Base-by-base conservation (phyloP, 2,888 invertebrate genomes). In the Theretra japonica region DNA sequence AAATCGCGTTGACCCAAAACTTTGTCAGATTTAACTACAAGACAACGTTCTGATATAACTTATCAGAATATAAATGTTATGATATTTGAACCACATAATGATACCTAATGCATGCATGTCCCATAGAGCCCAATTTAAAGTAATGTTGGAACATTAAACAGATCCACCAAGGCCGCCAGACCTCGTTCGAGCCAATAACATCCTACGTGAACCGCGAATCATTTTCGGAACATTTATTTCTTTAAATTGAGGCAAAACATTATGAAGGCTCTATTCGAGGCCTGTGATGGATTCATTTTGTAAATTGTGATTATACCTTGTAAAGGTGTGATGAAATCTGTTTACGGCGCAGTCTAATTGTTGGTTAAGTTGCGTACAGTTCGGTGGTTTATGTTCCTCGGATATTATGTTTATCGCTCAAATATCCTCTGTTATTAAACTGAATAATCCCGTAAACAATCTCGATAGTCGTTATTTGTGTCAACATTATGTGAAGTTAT, bases 331-430 rank as follows among this genome's bases (percentile, higher is more conserved):
- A 65, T 65, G 62, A 33, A 65, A 65, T 65, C 21, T 23, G 19
- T 41, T 33, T n/a, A 60, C 33, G 33, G 8, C 21, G 11, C 33
- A 41, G 28, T 60, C 15, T 15, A 41, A 65, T 41, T 65, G 41
- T 41, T 33, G 21, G 41, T 65, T 41, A 21, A 33, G 41, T 65
- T 65, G 41, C 11, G 41, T 30, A 28, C 58, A n/a, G 41, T 65
- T 53, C 53, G 53, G 53, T n/a, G 53, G 53, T 53, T 65, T 65
- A 41, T 65, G 41, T 41, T 41, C 21, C 33, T 65, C 62, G 21
- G 41, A 6, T 5, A 21, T 21, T 7, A 28, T n/a, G 30, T 33
- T 59, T 5, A 59, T 23, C 25, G 53, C 53, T 53, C 58, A 17
- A 59, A 59, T 28, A 59, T 59, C 21, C 17, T n/a, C n/a, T 15